These are phyloP conservation scores for Sorex fumeus DNA, from an alignment of 2,113 vertebrate genomes.

Conservation along the genomic window DNA sequence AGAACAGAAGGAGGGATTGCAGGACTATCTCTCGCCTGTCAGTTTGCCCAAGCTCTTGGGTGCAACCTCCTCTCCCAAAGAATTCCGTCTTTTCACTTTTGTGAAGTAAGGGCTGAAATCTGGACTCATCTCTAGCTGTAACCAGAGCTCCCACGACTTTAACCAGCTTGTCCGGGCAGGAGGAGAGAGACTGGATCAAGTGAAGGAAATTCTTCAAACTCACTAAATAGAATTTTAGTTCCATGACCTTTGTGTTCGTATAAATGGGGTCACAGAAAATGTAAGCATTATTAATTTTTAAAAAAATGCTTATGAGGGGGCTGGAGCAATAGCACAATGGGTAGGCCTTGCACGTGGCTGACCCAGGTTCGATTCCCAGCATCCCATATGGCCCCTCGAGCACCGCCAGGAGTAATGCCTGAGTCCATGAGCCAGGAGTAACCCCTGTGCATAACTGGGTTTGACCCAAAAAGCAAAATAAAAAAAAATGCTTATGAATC, in stretches of 20 bases:
- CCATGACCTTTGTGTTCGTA: not conserved
- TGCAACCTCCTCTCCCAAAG: not conserved
- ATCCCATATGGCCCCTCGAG: too few species aligned
- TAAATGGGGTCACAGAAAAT: slow-evolving; percentile 50
- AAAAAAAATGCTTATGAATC: not conserved
- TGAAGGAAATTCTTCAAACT: not conserved
- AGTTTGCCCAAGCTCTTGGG: not conserved
- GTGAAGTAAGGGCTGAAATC: not conserved
- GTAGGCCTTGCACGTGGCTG: too few species aligned
- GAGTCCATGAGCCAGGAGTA: too few species aligned
- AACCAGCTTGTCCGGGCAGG: not conserved
- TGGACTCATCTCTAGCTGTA: not conserved
- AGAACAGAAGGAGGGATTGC: not conserved
- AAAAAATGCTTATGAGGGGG: too few species aligned
- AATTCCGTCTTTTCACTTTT: slow-evolving; percentile 53
- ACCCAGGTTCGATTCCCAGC: too few species aligned
- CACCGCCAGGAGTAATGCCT: too few species aligned
- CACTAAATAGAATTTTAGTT: slow-evolving; percentile 23
- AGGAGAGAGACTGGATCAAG: not conserved
- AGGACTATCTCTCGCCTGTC: not conserved
- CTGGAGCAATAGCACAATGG: too few species aligned
- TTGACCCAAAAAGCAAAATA: not conserved
- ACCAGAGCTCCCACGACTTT: not conserved
- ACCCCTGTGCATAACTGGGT: too few species aligned
- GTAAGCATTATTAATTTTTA: not conserved